Conservation (phyloP, 2,797 vertebrate genomes). For the Apogon talboti region DNA sequence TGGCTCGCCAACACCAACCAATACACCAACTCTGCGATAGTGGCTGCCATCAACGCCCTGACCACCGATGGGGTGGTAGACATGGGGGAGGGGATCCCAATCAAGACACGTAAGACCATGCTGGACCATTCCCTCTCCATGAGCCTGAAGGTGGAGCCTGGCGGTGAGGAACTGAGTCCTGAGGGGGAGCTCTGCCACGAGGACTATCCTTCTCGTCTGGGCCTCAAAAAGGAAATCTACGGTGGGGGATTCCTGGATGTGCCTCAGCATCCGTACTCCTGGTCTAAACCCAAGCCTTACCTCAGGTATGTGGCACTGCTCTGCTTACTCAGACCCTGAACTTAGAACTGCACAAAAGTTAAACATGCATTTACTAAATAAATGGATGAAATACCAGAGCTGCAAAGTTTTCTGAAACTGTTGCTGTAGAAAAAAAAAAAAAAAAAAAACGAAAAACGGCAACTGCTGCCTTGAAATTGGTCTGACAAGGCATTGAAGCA, state of each 20-base stretch:
- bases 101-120: slow-evolving; percentile 93
- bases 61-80: slow-evolving; percentile 94
- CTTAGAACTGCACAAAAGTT: slow-evolving; percentile 3
- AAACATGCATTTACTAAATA: background rate
- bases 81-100: slow-evolving; percentile 92
- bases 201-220: slow-evolving; percentile 88
- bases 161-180: slow-evolving; percentile 86
- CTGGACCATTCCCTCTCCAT: slow-evolving; percentile 87
- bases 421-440: slow-evolving; percentile 2
- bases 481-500: slow-evolving; percentile 24
- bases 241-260: slow-evolving; percentile 94
- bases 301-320: slow-evolving; percentile 88
- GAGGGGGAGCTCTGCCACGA: slow-evolving; percentile 86
- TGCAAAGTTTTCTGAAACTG: slow-evolving; percentile 13
- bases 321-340: background rate
- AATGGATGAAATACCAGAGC: slow-evolving; percentile 6
- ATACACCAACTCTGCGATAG: slow-evolving; percentile 97
- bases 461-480: slow-evolving; percentile 1
- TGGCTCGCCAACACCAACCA: slow-evolving; percentile 95
- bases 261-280: slow-evolving; percentile 92
- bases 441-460: background rate
- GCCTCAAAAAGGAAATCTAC: slow-evolving; percentile 93
- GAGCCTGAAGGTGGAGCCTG: slow-evolving; percentile 92
- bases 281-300: slow-evolving; percentile 95
- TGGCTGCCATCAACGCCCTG: slow-evolving; percentile 96